Evolutionary conservation across 1,140 invertebrate species (phyloP), one percentile per base, ranked within the genome.

Genomic region (Brachionus angularis): DNA sequence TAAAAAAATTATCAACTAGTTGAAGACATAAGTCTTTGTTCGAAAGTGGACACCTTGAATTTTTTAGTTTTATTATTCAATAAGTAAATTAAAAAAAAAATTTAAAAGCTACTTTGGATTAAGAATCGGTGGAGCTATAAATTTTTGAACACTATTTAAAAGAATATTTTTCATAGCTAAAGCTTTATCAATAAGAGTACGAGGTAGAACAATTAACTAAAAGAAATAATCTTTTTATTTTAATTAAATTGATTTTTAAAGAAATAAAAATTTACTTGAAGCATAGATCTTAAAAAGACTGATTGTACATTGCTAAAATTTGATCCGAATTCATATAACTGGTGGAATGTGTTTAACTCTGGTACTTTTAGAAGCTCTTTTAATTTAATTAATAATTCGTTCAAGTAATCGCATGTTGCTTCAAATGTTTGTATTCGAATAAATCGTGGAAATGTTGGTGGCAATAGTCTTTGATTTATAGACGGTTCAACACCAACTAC

Each of bases 401-500:
- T 33, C 7, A 58, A 39, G 25, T 58, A 58, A 14, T 58, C 53
- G 25, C 18, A 27, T 18, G 53, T 23, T 39, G 33, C 23, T 27
- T 36, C 53, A 14, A 58, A 58, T 25, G 53, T 39, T 39, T 58
- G 53, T 74, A 97, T 94, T 81, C 91, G 89, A 1, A 93, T 93
- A 80, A 95, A 96, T 1, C 94, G 85, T 8, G 95, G 95, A 85
- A 98, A 98, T n/a, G 94, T 96, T 1, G 94, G 93, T 39, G 94
- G 94, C 29, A 96, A 83, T 31, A 96, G 84, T 73, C 93, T 86
- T 81, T 96, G 93, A 82, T 96, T 96, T 34, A 95, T 89, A 78
- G 93, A 86, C 21, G 93, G 91, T 78, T 96, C 92, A 83, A 97
- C 97, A 1, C 93, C 93, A 84, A 93, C 82, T 79, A 36, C 79